phyloP scores from a whole-genome alignment of 2,888 invertebrate genomes.

The Metopia argyrocephala region DNA sequence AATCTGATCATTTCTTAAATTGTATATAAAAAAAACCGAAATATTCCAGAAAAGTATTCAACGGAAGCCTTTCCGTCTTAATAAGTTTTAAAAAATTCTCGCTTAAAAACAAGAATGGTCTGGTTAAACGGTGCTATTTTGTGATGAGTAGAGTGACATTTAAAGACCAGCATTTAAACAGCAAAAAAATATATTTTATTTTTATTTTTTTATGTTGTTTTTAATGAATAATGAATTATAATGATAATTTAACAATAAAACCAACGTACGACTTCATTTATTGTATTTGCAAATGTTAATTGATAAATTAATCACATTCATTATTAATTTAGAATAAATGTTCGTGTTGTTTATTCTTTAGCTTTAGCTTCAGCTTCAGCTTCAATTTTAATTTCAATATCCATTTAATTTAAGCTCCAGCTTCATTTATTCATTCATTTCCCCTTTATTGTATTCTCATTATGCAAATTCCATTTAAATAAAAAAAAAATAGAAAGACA shows the following conservation, averaged over 20 bases:
- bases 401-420: neutral
- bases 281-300: slow-evolving; percentile 71
- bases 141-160: slow-evolving; percentile 65
- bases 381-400: slow-evolving; percentile 23
- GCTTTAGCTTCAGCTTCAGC: slow-evolving; percentile 24
- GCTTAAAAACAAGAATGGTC: neutral
- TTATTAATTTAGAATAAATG: slow-evolving; percentile 76
- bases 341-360: slow-evolving; percentile 35
- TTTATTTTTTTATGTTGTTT: neutral
- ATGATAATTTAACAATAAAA: slow-evolving; percentile 51
- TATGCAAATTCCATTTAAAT: slow-evolving; percentile 65
- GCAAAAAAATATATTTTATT: no score
- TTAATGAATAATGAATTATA: slow-evolving; percentile 20
- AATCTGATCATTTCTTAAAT: slow-evolving; percentile 53
- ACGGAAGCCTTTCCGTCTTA: slow-evolving; percentile 64
- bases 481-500: no score
- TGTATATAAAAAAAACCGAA: slow-evolving; percentile 15
- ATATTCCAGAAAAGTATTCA: slow-evolving; percentile 28
- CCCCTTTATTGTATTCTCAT: slow-evolving; percentile 70
- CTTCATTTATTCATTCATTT: slow-evolving; percentile 19
- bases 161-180: neutral
- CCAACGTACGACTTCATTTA: slow-evolving; percentile 62
- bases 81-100: slow-evolving; percentile 24
- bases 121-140: slow-evolving; percentile 72
- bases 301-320: slow-evolving; percentile 79